phyloP scores from a whole-genome alignment of 2,113 vertebrate species.

The Sinosuthora webbiana region DNA sequence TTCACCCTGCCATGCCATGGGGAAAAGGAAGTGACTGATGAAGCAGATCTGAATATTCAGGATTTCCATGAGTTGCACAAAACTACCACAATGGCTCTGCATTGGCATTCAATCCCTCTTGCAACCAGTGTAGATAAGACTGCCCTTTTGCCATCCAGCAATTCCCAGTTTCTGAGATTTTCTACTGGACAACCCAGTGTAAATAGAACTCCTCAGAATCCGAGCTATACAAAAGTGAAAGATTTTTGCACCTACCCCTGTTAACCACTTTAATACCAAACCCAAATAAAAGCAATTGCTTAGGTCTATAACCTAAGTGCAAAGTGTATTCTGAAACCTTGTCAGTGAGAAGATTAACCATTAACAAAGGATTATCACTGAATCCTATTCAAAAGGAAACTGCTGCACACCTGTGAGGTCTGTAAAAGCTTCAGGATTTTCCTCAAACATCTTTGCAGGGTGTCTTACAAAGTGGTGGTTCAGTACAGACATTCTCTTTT shows the following conservation, averaged over 20 bases:
- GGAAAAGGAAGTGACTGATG: not conserved
- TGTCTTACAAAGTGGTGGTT: constrained; percentile 92
- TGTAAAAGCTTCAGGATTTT: constrained; percentile 69
- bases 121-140: not conserved
- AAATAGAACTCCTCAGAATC: not conserved
- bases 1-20: not conserved
- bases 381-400: not conserved
- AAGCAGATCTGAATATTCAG: not conserved
- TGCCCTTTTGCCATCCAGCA: not conserved
- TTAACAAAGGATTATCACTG: not conserved
- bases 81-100: not conserved
- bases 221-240: not conserved
- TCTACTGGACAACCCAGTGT: not conserved
- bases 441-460: constrained; percentile 81
- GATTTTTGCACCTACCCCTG: not conserved
- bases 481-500: constrained; percentile 82
- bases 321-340: not conserved
- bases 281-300: not conserved
- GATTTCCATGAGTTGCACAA: not conserved
- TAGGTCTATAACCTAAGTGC: not conserved
- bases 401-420: constrained; percentile 79
- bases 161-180: not conserved
- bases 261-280: not conserved
- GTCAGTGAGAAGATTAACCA: not conserved
- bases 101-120: not conserved